phyloP scores from a whole-genome alignment of 2,113 vertebrate genomes.

The Sander lucioperca region DNA sequence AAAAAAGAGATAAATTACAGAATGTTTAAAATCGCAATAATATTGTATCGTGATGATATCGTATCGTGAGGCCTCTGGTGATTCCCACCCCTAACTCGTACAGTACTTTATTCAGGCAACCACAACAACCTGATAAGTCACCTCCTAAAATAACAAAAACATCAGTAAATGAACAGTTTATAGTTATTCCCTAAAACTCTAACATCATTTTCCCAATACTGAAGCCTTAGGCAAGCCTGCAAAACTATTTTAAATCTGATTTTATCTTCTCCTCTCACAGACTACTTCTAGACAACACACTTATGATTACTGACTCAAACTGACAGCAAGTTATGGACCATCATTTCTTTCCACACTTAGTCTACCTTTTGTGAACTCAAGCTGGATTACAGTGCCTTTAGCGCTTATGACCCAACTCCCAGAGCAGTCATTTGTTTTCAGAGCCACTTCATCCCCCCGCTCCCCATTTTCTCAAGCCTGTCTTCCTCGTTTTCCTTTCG shows the following conservation, averaged over 20 bases:
- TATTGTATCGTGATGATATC: too few relatives aligned
- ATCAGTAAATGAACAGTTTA: neutral
- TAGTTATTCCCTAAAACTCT: neutral
- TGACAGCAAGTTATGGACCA: neutral
- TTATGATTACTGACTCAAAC: neutral
- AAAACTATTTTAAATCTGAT: neutral
- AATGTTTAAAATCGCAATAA: too few relatives aligned
- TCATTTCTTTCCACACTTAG: neutral
- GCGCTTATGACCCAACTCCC: constrained; percentile 12
- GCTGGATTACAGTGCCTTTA: neutral
- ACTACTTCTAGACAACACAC: neutral
- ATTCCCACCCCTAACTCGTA: too few relatives aligned
- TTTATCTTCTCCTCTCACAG: neutral
- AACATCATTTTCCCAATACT: neutral
- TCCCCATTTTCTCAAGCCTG: neutral
- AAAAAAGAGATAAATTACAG: too few relatives aligned
- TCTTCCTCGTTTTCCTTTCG: constrained; percentile 8
- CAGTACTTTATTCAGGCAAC: neutral
- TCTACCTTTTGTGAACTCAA: neutral
- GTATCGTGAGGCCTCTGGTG: too few relatives aligned
- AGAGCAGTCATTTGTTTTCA: constrained; percentile 30
- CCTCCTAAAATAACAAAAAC: neutral
- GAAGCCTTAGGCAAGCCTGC: neutral
- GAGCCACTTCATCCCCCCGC: constrained; percentile 14
- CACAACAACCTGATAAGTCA: too few relatives aligned